These are phyloP conservation scores for Harmothoe impar DNA, from an alignment of 2,888 invertebrate species.

Conservation along the genomic window DNA sequence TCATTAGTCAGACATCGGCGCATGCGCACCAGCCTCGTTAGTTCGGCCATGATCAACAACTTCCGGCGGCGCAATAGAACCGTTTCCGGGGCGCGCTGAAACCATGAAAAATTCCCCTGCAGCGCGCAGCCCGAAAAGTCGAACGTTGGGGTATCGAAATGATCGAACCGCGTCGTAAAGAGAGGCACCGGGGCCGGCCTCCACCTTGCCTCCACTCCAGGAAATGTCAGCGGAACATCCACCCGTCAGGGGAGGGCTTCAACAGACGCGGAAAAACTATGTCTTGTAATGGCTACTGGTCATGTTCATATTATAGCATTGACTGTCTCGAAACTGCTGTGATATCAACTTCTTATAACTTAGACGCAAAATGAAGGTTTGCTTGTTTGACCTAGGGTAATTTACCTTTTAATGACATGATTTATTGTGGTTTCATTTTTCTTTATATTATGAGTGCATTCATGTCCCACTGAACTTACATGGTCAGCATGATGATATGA, in stretches of 20 bases:
- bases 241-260: not conserved
- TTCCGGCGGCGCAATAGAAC: slow-evolving; percentile 58
- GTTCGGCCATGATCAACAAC: slow-evolving; percentile 62
- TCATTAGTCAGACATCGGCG: slow-evolving; percentile 60
- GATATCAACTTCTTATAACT: too few relatives aligned
- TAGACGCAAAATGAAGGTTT: too few relatives aligned
- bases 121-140: slow-evolving; percentile 37
- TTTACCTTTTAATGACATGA: too few relatives aligned
- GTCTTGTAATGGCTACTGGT: too few relatives aligned
- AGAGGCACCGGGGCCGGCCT: not conserved
- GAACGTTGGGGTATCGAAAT: slow-evolving; percentile 57
- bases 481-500: too few relatives aligned
- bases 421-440: too few relatives aligned
- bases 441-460: too few relatives aligned
- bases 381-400: too few relatives aligned
- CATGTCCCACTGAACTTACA: too few relatives aligned
- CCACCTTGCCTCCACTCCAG: not conserved
- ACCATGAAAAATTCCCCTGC: slow-evolving; percentile 55
- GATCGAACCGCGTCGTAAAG: slow-evolving; percentile 43
- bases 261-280: not conserved
- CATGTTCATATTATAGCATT: too few relatives aligned
- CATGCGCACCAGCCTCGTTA: slow-evolving; percentile 56
- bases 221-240: slow-evolving; percentile 36
- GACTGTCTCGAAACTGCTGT: too few relatives aligned
- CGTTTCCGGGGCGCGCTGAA: slow-evolving; percentile 52